Base-by-base conservation (phyloP, 2,797 vertebrate genomes). In the Chromis chromis region DNA sequence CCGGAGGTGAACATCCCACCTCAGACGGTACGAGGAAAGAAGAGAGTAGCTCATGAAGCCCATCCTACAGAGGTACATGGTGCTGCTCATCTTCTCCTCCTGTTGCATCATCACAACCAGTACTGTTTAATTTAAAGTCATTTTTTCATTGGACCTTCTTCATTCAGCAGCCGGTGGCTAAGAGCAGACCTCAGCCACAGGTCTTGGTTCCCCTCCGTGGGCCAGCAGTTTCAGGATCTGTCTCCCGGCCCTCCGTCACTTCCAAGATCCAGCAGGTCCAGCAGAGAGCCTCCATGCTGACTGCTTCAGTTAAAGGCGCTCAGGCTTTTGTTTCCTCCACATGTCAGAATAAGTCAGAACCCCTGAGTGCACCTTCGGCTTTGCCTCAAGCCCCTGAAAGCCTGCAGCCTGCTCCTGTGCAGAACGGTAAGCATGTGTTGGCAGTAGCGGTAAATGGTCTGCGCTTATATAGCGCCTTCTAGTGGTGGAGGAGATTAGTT, bases 31-130 rank as follows among this genome's bases (percentile, higher is more conserved):
- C 27, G 81, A 62, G 88, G 76, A 60, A 87, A 85, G 67, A 95
- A 88, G 82, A 94, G 94, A 81, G 89, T 94, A 48, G 91, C 93
- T 60, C 93, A 94, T 65, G 80, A 79, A 27, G 76, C 88, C 64
- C 94, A 92, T 88, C 80, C 86, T 76, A 19, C 81, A 70, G 92
- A 95, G 92, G 93, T 95, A 86, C 79, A 31, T 10, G 10, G 33
- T 2, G 33, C 2, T 3, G 9, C 10, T 36, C 2, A 36, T 36
- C 10, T 10, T 36, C 2, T 36, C 7, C 39, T 42, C 3, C 13
- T 42, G 21, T 24, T 50, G 9, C 4, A 50, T 22, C 4, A 13
- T 13, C 49, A 24, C 5, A 11, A 12, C 21, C 11, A 50, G 1
- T 14, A 12, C 22, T 14, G 12, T 24, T 2, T 19, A 2, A 46